Base-by-base conservation (phyloP, 2,113 vertebrate species). In the Nibea coibor region DNA sequence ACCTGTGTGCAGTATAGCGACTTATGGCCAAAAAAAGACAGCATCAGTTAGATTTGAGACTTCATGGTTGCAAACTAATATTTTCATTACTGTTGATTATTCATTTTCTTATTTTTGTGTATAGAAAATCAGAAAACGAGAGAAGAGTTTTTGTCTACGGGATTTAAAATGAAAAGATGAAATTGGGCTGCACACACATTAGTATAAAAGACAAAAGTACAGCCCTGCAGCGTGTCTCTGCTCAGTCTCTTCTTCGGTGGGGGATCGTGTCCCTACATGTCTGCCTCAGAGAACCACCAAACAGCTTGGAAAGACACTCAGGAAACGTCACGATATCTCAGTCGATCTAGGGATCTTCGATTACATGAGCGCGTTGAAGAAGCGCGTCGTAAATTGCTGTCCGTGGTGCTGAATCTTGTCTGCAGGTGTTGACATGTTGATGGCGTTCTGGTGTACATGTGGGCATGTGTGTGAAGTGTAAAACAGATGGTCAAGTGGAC, bases 321-420 rank as follows among this genome's bases (percentile, higher is more conserved):
- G 15, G 6, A 28, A 67, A 39, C 24, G 64, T 31, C 28, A 16
- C 2, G 3, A 75, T 31, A 61, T 63, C 14, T 16, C 35, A 69
- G 24, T 4, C 3, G 43, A 39, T 39, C 35, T 39, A 9, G 72
- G 45, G 48, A 31, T 62, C 11, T 72, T 78, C 22, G 73, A 65
- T 72, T 45, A 75, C 48, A 77, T 42, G 43, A n/a, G 20, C 59
- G 24, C 35, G 42, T 43, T 66, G 43, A 62, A 74, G 51, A 82
- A 64, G 28, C n/a, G 6, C 63, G 20, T 61, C 62, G 50, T 67
- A 63, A 77, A 88, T 82, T 91, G 91, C 91, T 93, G 90, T 93
- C 92, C 89, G 26, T 86, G 90, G 92, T 92, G 89, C 92, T 93
- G 92, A 92, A 90, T 2, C 19, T 24, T 68, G 78, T 80, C 75